Evolutionary conservation across 1,140 invertebrate genomes (phyloP).

Genomic region (Pseudobourletiella spinata): DNA sequence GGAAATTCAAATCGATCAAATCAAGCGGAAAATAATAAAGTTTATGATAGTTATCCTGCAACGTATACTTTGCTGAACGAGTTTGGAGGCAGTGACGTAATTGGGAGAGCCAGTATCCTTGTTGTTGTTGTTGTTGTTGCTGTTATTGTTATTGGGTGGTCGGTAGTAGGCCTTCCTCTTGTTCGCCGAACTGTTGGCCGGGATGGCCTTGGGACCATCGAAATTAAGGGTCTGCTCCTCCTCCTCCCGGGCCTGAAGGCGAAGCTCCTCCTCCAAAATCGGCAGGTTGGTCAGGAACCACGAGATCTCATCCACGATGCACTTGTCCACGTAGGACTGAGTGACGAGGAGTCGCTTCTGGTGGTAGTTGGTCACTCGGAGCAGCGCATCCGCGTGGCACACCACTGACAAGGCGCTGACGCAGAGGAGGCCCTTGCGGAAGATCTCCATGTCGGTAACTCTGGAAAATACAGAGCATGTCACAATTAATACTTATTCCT

Average conservation of each 20-base stretch:
- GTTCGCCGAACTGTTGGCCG: conserved; percentile 16
- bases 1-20: too few species aligned
- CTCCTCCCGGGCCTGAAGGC: background rate
- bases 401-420: conserved; percentile 69
- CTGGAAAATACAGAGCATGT: conserved; percentile 39
- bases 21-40: too few species aligned
- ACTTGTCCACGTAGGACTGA: conserved; percentile 70
- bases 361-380: conserved; percentile 61
- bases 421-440: conserved; percentile 62
- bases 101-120: background rate
- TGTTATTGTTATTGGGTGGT: background rate
- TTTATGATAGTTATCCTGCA: too few species aligned
- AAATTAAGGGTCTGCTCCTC: background rate
- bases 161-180: conserved; percentile 19
- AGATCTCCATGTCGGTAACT: conserved; percentile 65
- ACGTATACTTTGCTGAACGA: conserved; percentile 4
- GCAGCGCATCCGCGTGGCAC: conserved; percentile 68
- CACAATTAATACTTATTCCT: background rate
- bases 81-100: background rate
- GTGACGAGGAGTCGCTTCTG: conserved; percentile 64
- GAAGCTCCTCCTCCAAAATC: background rate
- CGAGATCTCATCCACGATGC: conserved; percentile 49
- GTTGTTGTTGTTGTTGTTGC: background rate
- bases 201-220: background rate
- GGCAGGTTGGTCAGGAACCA: conserved; percentile 14